A percentile compares a stretch with the other conserved stretches of the same genome.
These are phyloP conservation scores for Drosophila neutralis DNA, from an alignment of 2,888 invertebrate species.

Conservation along the genomic window DNA sequence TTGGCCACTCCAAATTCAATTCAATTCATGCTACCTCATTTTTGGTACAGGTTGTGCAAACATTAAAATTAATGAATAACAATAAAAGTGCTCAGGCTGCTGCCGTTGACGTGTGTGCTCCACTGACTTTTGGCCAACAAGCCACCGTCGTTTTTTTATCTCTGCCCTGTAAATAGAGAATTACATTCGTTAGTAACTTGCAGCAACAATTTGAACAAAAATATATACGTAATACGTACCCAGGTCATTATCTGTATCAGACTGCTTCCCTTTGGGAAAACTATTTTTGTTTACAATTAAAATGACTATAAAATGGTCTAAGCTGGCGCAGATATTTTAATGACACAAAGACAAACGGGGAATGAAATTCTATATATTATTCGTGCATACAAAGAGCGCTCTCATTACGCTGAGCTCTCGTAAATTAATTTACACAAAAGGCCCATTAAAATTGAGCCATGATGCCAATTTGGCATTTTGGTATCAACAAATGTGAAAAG, in stretches of 20 bases:
- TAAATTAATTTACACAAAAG: conserved; percentile 53
- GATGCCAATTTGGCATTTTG: conserved; percentile 70
- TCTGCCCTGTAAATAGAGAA: conserved; percentile 1
- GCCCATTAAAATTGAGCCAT: conserved; percentile 74
- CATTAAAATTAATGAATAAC: conserved; percentile 84
- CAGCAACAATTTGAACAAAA: background rate
- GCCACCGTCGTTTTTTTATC: conserved; percentile 2
- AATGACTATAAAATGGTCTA: conserved; percentile 41
- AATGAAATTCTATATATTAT: conserved; percentile 15
- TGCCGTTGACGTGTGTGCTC: conserved; percentile 28
- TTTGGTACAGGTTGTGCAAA: conserved; percentile 69
- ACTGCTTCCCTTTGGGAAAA: conserved; percentile 15
- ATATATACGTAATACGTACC: conserved; percentile 1
- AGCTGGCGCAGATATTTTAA: conserved; percentile 55
- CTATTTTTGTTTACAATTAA: conserved; percentile 45
- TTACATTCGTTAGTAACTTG: background rate
- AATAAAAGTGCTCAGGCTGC: conserved; percentile 63
- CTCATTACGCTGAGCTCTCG: conserved; percentile 55
- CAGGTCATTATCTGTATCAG: background rate
- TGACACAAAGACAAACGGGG: conserved; percentile 37
- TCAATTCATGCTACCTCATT: conserved; percentile 56
- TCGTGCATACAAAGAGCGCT: conserved; percentile 17
- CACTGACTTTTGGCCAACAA: conserved; percentile 18
- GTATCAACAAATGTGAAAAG: conserved; percentile 30
- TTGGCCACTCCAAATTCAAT: conserved; percentile 74